Base-by-base conservation (phyloP, 2,888 invertebrate genomes). In the Acanthosoma haemorrhoidale region DNA sequence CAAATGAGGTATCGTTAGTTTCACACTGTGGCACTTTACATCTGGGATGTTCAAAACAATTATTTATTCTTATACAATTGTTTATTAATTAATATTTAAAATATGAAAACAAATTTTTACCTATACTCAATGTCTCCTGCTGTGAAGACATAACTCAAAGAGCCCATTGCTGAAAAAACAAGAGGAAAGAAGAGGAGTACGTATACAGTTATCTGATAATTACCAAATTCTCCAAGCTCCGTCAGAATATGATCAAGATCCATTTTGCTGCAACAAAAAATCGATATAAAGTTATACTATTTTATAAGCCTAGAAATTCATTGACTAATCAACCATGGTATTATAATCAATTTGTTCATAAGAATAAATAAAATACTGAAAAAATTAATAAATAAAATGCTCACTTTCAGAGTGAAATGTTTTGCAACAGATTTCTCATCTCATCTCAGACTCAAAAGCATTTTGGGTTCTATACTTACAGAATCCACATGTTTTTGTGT, bases 111-210 rank as follows among this genome's bases (percentile, higher is more conserved):
- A 43, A 15, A 38, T 72, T 80, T n/a, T 76, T 81, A 90, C 90
- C 90, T 87, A 82, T 89, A 87, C 41, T 84, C 83, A 15, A 88
- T 80, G 71, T 86, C 84, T 70, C 86, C 85, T 0, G 89, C 87
- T 0, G 88, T 87, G 78, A 90, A 90, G 69, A 89, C 85, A 76
- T 86, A 90, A 58, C 87, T 86, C 73, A 87, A 83, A 75, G 85
- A 84, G 77, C 84, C 86, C 72, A 86, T 84, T 0, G 87, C 86
- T 2, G 87, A 85, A 78, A 88, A 84, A 69, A 87, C 80, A 74
- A 88, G 82, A 1, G 88, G 87, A 25, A 89, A 72, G 69, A 86
- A 68, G 32, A 72, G 68, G 8, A 72, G 64, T 29, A 38, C 18
- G 31, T 68, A 72, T n/a, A 69, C 39, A 34, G 31, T 64, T 31